Evolutionary conservation across 37 sponge, comb jelly and placozoan species (phyloP).

Genomic region (Ianthella basta): DNA sequence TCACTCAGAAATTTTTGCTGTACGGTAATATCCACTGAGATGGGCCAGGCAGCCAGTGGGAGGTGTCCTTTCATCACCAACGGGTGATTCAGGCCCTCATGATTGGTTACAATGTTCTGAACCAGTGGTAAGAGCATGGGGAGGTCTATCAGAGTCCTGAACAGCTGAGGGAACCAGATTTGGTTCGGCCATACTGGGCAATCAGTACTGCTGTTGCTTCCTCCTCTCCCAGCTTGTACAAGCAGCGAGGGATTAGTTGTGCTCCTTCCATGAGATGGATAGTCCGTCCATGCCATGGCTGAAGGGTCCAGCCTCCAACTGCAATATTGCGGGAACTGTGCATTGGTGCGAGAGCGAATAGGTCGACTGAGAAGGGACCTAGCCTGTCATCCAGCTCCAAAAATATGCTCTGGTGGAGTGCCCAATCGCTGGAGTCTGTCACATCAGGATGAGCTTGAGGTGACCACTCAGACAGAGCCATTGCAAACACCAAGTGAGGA

Average conservation of each 20-base stretch:
- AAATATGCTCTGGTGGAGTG: neutral
- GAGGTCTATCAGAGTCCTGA: neutral
- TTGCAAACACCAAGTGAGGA: neutral
- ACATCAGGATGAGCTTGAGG: no score
- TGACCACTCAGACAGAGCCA: no score
- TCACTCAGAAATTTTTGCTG: slow-evolving; percentile 32
- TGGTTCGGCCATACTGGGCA: slow-evolving; percentile 40
- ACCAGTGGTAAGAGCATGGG: slow-evolving; percentile 35
- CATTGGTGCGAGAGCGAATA: slow-evolving; percentile 48
- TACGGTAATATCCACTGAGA: slow-evolving; percentile 30
- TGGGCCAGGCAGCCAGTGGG: slow-evolving; percentile 38
- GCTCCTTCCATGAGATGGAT: neutral
- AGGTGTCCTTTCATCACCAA: slow-evolving; percentile 31
- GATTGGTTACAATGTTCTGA: slow-evolving; percentile 1
- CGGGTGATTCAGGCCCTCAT: slow-evolving; percentile 19
- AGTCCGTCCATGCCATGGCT: slow-evolving; percentile 18
- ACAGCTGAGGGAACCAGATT: slow-evolving; percentile 33
- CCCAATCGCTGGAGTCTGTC: neutral
- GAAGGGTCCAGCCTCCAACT: slow-evolving; percentile 31
- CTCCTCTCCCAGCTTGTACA: neutral
- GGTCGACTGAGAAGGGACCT: slow-evolving; percentile 37
- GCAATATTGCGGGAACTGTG: slow-evolving; percentile 22
- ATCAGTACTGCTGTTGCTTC: neutral
- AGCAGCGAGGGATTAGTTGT: neutral
- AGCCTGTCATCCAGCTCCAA: neutral